A percentile compares a stretch with the other conserved stretches of the same genome.
These are phyloP conservation scores for Perca fluviatilis DNA, from an alignment of 2,113 vertebrate genomes.

Conservation along the genomic window DNA sequence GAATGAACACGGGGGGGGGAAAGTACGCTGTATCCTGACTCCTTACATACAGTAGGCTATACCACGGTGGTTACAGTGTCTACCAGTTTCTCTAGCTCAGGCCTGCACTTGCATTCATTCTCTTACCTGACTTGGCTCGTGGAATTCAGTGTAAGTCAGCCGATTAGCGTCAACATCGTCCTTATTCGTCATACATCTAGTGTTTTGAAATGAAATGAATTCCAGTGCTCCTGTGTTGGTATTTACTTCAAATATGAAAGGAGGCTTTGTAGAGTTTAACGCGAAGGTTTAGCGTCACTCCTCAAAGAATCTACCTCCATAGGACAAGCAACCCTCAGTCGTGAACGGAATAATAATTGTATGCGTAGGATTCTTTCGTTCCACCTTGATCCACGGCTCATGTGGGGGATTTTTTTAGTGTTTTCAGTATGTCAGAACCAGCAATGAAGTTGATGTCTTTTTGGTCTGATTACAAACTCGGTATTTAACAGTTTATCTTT, in stretches of 20 bases:
- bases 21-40: constrained; percentile 66
- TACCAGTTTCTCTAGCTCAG: background rate
- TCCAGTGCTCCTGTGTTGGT: background rate
- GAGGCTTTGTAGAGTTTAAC: background rate
- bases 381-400: background rate
- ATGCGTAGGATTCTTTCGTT: constrained; percentile 3
- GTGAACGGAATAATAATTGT: background rate
- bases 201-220: background rate
- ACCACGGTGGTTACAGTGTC: constrained; percentile 1
- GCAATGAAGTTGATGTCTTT: background rate
- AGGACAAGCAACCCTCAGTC: background rate
- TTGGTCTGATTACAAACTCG: background rate
- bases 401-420: background rate
- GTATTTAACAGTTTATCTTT: background rate
- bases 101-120: background rate
- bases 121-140: background rate
- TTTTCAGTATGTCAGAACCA: background rate
- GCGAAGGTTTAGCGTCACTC: background rate
- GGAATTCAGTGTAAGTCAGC: background rate
- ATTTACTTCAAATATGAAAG: background rate
- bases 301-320: background rate
- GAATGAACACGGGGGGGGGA: constrained; percentile 48
- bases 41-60: constrained; percentile 4
- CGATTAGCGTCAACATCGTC: background rate
- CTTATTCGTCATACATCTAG: background rate